Evolutionary conservation across 2,888 invertebrate species (phyloP).

Genomic region (Cryptocephalus moraei): DNA sequence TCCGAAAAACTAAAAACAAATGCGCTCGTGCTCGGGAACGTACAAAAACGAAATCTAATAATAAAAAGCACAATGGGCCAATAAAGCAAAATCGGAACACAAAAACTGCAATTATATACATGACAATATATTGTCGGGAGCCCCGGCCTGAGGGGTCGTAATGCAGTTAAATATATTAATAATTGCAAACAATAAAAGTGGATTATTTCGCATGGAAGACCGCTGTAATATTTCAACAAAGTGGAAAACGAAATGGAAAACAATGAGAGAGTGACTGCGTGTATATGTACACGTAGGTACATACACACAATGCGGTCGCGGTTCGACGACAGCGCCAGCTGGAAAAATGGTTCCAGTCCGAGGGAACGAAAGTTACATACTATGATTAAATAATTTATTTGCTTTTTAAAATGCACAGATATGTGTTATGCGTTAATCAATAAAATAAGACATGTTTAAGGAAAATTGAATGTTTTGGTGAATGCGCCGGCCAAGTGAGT

Average conservation of each 20-base stretch:
- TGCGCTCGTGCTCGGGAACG: constrained; percentile 23
- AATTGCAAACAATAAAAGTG: constrained; percentile 38
- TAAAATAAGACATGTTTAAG: no score
- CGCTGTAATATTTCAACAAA: constrained; percentile 26
- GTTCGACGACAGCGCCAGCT: background rate
- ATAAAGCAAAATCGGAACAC: constrained; percentile 34
- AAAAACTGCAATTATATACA: constrained; percentile 35
- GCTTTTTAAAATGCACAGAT: no score
- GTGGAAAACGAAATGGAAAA: constrained; percentile 20
- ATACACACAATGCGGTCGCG: background rate
- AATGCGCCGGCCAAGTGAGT: no score
- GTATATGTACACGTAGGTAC: background rate
- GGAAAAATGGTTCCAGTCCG: no score
- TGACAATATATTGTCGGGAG: constrained; percentile 28
- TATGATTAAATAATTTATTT: no score
- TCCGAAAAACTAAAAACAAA: constrained; percentile 32
- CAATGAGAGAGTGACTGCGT: constrained; percentile 12
- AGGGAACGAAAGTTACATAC: no score
- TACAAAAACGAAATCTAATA: constrained; percentile 35
- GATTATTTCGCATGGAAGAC: constrained; percentile 35
- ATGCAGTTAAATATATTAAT: constrained; percentile 38
- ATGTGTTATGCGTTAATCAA: no score
- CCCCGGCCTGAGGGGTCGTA: constrained; percentile 26
- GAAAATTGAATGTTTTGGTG: no score
- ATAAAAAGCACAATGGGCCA: constrained; percentile 33